Percentiles rank a stretch among this genome's conserved stretches.
Evolutionary conservation across 1,140 invertebrate genomes (phyloP).

Genomic region (Coenobita brevimanus): DNA sequence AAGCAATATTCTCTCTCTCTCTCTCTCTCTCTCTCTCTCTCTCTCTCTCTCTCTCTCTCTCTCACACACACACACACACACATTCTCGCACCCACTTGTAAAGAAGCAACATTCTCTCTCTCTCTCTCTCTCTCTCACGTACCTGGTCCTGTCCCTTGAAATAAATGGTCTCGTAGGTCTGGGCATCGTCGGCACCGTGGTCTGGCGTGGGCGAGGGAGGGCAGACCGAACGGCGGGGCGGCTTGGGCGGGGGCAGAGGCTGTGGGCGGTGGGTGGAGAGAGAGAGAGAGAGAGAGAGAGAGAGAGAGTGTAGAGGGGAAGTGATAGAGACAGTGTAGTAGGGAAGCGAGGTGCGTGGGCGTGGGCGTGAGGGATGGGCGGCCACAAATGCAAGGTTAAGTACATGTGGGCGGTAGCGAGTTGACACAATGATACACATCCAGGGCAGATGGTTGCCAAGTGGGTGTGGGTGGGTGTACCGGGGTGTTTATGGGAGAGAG

Average conservation of each 20-base stretch:
- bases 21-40: background rate
- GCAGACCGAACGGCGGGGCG: constrained; percentile 85
- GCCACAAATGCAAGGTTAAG: too few relatives aligned
- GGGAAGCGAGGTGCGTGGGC: background rate
- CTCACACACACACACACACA: background rate
- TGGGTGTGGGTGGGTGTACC: too few relatives aligned
- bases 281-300: background rate
- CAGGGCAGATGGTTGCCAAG: too few relatives aligned
- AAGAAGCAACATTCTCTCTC: background rate
- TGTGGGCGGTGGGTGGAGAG: constrained; percentile 72
- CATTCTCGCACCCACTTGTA: background rate
- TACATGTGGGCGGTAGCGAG: too few relatives aligned
- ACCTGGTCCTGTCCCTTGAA: constrained; percentile 64
- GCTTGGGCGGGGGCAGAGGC: constrained; percentile 90
- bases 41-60: background rate
- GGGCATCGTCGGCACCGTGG: constrained; percentile 48
- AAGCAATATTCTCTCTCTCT: background rate
- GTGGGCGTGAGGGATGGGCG: too few relatives aligned
- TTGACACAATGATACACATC: too few relatives aligned
- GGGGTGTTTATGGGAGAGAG: background rate
- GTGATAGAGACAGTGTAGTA: background rate
- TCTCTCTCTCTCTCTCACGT: background rate
- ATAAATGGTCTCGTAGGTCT: constrained; percentile 67
- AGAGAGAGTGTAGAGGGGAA: background rate
- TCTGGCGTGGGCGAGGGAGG: constrained; percentile 83